Base-by-base conservation (phyloP, 1,140 invertebrate genomes). In the Agraylea sexmaculata region DNA sequence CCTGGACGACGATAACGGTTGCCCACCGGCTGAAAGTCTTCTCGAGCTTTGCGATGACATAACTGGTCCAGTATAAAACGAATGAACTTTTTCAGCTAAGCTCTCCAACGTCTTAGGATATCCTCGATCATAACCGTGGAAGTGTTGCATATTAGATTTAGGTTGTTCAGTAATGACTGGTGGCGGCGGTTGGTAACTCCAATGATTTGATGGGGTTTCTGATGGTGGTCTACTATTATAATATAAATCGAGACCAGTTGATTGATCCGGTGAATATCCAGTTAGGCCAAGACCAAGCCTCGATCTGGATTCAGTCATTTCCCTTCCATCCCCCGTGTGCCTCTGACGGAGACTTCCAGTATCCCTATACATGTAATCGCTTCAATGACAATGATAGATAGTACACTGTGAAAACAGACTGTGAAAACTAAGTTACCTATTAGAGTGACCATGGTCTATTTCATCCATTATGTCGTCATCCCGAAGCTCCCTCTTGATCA, bases 81-180 rank as follows among this genome's bases (percentile, higher is more conserved):
- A 83, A 57, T 89, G 85, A 33, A 87, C 83, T 68, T 89, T 88
- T 59, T 91, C 87, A 1, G 87, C 86, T 2, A 91, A 68, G 53
- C 84, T 89, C 57, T 91, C 87, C 34, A 90, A 57, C 0, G 88
- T 91, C 55, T 89, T 88, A n/a, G 87, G 85, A 60, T 90, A 89
- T 12, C 77, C 78, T 20, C 84, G 74, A 53, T 87, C 84, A 47
- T 75, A 78, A 3, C 74, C 74, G 44, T 84, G 83, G 57, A 87
- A 88, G 52, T 85, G 81, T 28, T 84, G 79, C 30, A 81, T 75
- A 17, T 69, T 62, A 1, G 78, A 75, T 55, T 87, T 87, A 0
- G 87, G 85, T 54, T 90, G 87, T 56, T 91, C 85, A 1, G 86
- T 90, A 39, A 91, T 87, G 3, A 90, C 84, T 1, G 85, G 85